A percentile compares a stretch with the other conserved stretches of the same genome.
Conservation (phyloP, 2,113 vertebrate genomes). For the Ictalurus furcatus region DNA sequence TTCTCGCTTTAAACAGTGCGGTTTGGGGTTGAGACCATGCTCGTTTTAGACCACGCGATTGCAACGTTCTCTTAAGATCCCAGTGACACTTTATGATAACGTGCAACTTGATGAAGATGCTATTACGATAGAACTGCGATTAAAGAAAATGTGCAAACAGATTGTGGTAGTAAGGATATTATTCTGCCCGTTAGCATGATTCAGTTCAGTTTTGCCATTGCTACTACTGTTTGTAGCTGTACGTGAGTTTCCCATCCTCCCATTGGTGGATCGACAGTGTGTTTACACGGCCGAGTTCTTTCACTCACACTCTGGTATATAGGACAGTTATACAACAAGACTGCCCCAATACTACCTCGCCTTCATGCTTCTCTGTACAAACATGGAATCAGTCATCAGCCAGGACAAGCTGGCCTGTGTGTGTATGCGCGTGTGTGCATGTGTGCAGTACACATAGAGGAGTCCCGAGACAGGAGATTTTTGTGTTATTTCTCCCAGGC, state of each 20-base stretch:
- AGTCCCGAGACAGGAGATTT: background rate
- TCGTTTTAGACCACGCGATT: too few relatives aligned
- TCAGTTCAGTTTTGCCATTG: background rate
- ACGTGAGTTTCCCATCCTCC: background rate
- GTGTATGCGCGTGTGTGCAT: background rate
- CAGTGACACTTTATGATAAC: background rate
- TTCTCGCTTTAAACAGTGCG: background rate
- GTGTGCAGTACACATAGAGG: background rate
- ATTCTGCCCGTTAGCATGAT: background rate
- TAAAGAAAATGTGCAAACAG: too few relatives aligned
- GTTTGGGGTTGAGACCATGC: background rate
- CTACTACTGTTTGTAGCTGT: background rate
- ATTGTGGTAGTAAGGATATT: too few relatives aligned
- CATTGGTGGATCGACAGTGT: background rate
- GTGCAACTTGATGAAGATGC: background rate
- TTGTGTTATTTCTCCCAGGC: constrained; percentile 9
- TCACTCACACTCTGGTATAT: constrained; percentile 47
- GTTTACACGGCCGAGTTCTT: constrained; percentile 52
- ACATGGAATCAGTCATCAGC: constrained; percentile 54
- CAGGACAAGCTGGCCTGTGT: constrained; percentile 18
- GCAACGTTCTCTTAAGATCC: background rate
- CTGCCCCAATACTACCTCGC: background rate
- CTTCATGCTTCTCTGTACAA: background rate
- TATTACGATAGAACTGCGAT: background rate
- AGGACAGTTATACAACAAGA: constrained; percentile 60